Evolutionary conservation across 2,113 vertebrate species (phyloP).

Genomic region (Marmota monax): DNA sequence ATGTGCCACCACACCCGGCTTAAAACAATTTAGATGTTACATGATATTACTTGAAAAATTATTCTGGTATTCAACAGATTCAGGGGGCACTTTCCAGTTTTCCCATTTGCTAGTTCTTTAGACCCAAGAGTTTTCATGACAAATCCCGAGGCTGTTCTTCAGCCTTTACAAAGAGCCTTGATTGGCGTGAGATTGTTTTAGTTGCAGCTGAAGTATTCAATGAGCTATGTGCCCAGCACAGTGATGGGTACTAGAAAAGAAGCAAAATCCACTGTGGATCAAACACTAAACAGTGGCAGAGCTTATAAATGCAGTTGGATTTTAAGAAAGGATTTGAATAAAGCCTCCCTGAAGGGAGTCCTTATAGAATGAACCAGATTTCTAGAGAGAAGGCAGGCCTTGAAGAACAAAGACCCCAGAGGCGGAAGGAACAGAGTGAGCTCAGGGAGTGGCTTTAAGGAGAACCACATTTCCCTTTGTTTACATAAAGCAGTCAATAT

Average conservation of each 20-base stretch:
- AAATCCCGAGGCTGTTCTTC: not conserved
- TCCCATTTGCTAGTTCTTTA: not conserved
- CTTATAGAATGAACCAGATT: constrained; percentile 10
- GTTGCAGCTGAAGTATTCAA: not conserved
- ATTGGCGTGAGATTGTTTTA: not conserved
- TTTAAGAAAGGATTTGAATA: constrained; percentile 8
- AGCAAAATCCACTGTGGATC: not conserved
- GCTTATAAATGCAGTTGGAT: not conserved
- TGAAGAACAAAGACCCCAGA: not conserved
- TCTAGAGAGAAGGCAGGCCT: constrained; percentile 11
- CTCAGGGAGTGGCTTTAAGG: constrained; percentile 21
- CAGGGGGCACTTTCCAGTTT: constrained; percentile 3
- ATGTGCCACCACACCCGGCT: not conserved
- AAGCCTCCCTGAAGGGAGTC: not conserved
- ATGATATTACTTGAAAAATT: not conserved
- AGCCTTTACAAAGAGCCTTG: not conserved
- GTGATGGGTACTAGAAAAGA: not conserved
- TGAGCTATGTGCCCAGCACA: not conserved
- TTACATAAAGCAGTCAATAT: not conserved
- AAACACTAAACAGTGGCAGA: not conserved
- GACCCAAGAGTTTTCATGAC: not conserved
- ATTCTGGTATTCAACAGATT: not conserved
- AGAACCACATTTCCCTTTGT: constrained; percentile 25
- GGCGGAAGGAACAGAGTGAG: constrained; percentile 18
- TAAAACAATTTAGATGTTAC: constrained; percentile 1